Evolutionary conservation across 2,113 vertebrate genomes (phyloP).

Genomic region (Danio rerio): GRCz12tu NC_133190.1:38470501-38471000

Average conservation of each 20-base stretch:
- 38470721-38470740: not conserved
- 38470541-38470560: not conserved
- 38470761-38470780: not conserved
- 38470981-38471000: no score
- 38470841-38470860: no score
- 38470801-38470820: not conserved
- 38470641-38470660: not conserved
- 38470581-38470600: not conserved
- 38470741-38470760: not conserved
- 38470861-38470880: no score
- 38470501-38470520: constrained; percentile 5
- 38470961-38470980: no score
- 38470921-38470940: no score
- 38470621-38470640: not conserved
- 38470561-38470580: not conserved
- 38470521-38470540: no score
- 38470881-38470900: no score
- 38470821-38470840: not conserved
- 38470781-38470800: not conserved
- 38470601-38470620: not conserved
- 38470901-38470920: no score
- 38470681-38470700: no score
- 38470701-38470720: not conserved
- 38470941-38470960: no score
- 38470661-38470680: not conserved